phyloP scores from a whole-genome alignment of 1,140 invertebrate genomes.

The Meloidogyne hapla region DNA sequence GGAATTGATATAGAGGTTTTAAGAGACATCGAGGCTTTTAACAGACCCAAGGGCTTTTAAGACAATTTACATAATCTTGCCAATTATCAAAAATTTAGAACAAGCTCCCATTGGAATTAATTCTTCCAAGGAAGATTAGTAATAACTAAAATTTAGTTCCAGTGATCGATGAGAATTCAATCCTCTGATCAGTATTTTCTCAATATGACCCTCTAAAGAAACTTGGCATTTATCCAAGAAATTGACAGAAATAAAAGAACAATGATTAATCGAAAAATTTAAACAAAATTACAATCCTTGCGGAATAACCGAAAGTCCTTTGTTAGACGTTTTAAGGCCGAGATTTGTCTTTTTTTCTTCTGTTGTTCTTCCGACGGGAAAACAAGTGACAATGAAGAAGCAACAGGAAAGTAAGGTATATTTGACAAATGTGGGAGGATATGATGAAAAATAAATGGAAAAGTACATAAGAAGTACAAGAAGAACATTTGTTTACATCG shows the following conservation, averaged over 20 bases:
- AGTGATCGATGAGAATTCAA: no score
- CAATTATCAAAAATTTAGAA: no score
- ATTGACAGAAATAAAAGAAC: not conserved
- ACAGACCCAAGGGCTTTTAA: no score
- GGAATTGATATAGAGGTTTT: no score
- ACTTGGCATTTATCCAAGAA: no score
- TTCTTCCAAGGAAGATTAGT: no score
- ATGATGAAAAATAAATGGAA: not conserved
- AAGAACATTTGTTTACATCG: not conserved
- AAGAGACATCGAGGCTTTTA: no score
- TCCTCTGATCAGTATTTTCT: no score
- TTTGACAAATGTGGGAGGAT: not conserved
- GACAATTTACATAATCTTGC: no score
- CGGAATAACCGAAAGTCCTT: not conserved
- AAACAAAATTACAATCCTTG: not conserved
- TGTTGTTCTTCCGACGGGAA: not conserved
- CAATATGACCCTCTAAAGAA: no score
- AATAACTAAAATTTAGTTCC: no score
- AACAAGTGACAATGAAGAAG: not conserved
- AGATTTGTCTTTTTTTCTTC: not conserved
- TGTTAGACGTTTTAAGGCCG: not conserved
- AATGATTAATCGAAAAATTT: not conserved
- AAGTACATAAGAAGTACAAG: not conserved
- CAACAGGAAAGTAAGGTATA: not conserved
- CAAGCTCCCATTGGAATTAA: no score